These are phyloP conservation scores for Microchrysa polita DNA, from an alignment of 2,888 invertebrate species.

Conservation along the genomic window DNA sequence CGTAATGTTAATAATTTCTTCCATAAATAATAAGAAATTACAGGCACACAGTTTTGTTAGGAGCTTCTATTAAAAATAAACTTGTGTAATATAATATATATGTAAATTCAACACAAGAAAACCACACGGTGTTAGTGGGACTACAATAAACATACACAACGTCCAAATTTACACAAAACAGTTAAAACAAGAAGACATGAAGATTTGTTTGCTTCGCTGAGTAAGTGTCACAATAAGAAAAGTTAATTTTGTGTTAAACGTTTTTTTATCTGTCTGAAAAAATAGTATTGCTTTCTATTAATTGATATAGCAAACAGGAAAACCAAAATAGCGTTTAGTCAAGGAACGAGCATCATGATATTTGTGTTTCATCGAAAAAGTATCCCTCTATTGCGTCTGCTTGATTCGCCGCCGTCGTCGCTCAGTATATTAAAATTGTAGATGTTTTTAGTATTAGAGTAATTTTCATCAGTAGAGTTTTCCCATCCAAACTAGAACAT, in stretches of 20 bases:
- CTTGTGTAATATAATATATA: no score
- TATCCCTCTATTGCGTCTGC: conserved; percentile 63
- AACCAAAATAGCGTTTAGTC: no score
- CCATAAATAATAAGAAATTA: no score
- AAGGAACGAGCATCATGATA: no score
- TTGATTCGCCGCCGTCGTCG: conserved; percentile 65
- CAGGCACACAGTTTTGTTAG: no score
- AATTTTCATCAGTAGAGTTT: not conserved
- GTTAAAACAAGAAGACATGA: not conserved
- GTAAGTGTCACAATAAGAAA: conserved; percentile 24
- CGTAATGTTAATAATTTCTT: no score
- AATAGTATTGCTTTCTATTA: no score
- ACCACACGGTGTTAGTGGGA: conserved; percentile 6
- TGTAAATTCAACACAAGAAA: not conserved
- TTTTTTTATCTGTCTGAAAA: not conserved
- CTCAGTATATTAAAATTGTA: conserved; percentile 49
- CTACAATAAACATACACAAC: no score
- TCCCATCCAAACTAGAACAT: not conserved
- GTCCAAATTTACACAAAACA: not conserved
- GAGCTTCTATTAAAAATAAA: no score
- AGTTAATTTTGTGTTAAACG: not conserved
- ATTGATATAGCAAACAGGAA: no score
- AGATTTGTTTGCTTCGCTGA: conserved; percentile 18
- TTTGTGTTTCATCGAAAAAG: conserved; percentile 53
- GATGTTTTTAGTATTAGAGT: not conserved